phyloP scores from a whole-genome alignment of 2,888 invertebrate species.

The Drosophila suboccidentalis region DNA sequence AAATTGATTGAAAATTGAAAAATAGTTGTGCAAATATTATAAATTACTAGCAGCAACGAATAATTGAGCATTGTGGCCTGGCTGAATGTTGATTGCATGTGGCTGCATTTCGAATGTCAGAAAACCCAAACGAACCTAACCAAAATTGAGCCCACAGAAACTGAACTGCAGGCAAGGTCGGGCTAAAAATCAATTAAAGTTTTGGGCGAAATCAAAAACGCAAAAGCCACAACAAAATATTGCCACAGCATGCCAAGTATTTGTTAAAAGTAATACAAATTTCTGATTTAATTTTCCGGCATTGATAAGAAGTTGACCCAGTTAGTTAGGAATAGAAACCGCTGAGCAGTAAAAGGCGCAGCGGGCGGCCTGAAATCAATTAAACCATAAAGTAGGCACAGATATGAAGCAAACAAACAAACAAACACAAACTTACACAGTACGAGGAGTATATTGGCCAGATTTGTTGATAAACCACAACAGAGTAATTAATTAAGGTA shows the following conservation, averaged over 20 bases:
- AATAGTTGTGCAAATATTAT: conserved; percentile 55
- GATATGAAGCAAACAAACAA: conserved; percentile 17
- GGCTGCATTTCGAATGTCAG: conserved; percentile 49
- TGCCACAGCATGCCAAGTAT: conserved; percentile 35
- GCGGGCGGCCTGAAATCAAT: conserved; percentile 67
- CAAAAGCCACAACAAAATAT: conserved; percentile 57
- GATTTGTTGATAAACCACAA: conserved; percentile 59
- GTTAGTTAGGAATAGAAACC: conserved; percentile 45
- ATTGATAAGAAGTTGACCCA: conserved; percentile 50
- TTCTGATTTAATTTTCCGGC: conserved; percentile 51
- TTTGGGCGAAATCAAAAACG: conserved; percentile 52
- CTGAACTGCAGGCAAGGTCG: conserved; percentile 47
- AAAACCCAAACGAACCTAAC: conserved; percentile 17
- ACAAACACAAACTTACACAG: no score
- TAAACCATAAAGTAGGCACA: conserved; percentile 48
- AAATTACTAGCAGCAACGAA: conserved; percentile 63
- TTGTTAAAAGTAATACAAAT: conserved; percentile 34
- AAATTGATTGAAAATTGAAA: conserved; percentile 13
- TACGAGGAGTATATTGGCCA: conserved; percentile 27
- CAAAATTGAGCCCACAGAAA: conserved; percentile 20
- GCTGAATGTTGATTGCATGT: conserved; percentile 52
- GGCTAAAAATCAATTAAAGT: conserved; percentile 73
- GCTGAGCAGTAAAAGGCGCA: conserved; percentile 18
- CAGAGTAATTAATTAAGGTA: conserved; percentile 55
- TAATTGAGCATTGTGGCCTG: conserved; percentile 53